phyloP scores from a whole-genome alignment of 1,140 invertebrate species.

The Portunus trituberculatus region DNA sequence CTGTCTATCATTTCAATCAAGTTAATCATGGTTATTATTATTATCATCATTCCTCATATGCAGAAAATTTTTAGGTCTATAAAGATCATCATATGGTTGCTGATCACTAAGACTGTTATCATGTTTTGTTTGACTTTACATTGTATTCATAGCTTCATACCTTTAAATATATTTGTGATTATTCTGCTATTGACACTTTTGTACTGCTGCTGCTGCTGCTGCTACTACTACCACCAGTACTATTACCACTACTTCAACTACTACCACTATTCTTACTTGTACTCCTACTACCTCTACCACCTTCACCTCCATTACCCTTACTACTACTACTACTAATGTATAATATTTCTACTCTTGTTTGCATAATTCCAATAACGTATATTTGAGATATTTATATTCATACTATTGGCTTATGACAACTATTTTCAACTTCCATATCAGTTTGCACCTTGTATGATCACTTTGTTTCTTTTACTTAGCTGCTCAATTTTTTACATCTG shows the following conservation, averaged over 20 bases:
- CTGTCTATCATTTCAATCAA: too few relatives aligned
- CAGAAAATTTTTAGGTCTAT: too few relatives aligned
- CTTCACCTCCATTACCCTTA: not conserved
- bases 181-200: not conserved
- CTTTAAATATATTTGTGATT: not conserved
- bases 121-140: too few relatives aligned
- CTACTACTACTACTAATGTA: not conserved
- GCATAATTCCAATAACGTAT: too few relatives aligned
- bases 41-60: too few relatives aligned
- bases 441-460: too few relatives aligned
- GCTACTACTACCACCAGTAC: not conserved
- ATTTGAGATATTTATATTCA: not conserved
- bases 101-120: too few relatives aligned
- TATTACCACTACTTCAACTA: slow-evolving; percentile 1
- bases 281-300: not conserved
- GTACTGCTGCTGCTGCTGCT: not conserved
- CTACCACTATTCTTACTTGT: not conserved
- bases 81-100: too few relatives aligned
- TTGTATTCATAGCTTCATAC: too few relatives aligned
- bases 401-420: not conserved
- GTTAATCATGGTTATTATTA: too few relatives aligned
- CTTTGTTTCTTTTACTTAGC: too few relatives aligned
- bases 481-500: too few relatives aligned
- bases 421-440: not conserved
- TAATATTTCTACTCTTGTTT: not conserved